phyloP scores from a whole-genome alignment of 1,140 invertebrate genomes.

The Oryctes rhinoceros region DNA sequence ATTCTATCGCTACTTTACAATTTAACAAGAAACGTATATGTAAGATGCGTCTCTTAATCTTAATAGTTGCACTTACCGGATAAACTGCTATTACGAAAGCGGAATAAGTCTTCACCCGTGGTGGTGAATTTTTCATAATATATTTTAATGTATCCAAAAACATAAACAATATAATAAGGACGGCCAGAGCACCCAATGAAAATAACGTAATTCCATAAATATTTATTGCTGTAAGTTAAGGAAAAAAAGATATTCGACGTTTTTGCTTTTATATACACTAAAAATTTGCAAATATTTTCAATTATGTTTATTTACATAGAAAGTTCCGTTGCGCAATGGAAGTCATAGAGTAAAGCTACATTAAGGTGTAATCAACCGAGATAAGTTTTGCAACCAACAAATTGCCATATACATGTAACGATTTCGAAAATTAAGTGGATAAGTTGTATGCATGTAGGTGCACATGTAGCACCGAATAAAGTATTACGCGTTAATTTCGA shows the following conservation, averaged over 20 bases:
- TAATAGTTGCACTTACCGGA: slow-evolving; percentile 62
- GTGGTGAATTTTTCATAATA: slow-evolving; percentile 64
- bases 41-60: neutral
- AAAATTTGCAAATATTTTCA: neutral
- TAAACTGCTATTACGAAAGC: slow-evolving; percentile 69
- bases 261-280: too few relatives aligned
- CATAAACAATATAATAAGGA: slow-evolving; percentile 63
- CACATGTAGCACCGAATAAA: neutral
- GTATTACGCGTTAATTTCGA: slow-evolving; percentile 4
- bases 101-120: slow-evolving; percentile 64
- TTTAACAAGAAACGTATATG: neutral
- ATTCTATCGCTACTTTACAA: neutral
- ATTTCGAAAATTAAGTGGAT: slow-evolving; percentile 21
- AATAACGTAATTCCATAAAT: slow-evolving; percentile 65
- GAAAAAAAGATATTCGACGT: neutral
- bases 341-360: neutral
- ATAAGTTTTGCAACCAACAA: slow-evolving; percentile 26
- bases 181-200: slow-evolving; percentile 61
- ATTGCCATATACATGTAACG: neutral
- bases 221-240: slow-evolving; percentile 64
- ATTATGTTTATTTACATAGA: neutral
- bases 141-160: slow-evolving; percentile 65
- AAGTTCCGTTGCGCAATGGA: neutral
- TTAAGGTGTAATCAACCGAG: neutral
- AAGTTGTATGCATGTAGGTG: neutral